Conservation (phyloP, 2,113 vertebrate genomes). For the Dromiciops gliroides region DNA sequence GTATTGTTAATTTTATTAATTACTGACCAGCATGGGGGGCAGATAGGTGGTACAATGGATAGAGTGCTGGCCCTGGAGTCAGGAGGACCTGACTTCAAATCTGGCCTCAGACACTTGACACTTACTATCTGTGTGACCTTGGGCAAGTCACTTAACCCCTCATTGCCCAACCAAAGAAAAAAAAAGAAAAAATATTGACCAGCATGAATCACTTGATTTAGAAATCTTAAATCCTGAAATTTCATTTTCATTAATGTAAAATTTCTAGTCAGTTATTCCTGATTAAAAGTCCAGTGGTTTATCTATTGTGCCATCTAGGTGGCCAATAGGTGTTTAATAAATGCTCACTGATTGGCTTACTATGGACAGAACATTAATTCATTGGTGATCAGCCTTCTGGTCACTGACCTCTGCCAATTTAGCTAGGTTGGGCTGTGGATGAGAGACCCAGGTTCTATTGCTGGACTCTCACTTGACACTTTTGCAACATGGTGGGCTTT, state of each 20-base stretch:
- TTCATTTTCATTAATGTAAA: slow-evolving; percentile 2
- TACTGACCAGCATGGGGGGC: not conserved
- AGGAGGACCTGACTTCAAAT: too few relatives aligned
- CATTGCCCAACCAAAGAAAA: too few relatives aligned
- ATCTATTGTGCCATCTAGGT: not conserved
- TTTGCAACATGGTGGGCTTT: not conserved
- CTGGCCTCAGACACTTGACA: too few relatives aligned
- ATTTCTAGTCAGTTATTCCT: not conserved
- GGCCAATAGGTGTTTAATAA: not conserved
- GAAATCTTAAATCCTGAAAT: not conserved
- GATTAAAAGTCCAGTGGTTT: not conserved
- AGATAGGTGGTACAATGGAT: too few relatives aligned
- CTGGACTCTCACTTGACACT: not conserved
- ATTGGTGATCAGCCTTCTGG: not conserved
- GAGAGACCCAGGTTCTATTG: not conserved
- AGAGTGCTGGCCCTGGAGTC: too few relatives aligned
- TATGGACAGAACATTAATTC: not conserved
- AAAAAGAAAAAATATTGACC: too few relatives aligned
- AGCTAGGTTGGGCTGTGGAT: not conserved
- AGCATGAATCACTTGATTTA: not conserved
- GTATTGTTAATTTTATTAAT: not conserved
- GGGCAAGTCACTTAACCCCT: too few relatives aligned
- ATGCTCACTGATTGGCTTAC: not conserved
- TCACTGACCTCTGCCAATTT: not conserved
- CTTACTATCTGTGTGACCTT: too few relatives aligned